phyloP scores from a whole-genome alignment of 2,113 vertebrate genomes.

The Merops nubicus region DNA sequence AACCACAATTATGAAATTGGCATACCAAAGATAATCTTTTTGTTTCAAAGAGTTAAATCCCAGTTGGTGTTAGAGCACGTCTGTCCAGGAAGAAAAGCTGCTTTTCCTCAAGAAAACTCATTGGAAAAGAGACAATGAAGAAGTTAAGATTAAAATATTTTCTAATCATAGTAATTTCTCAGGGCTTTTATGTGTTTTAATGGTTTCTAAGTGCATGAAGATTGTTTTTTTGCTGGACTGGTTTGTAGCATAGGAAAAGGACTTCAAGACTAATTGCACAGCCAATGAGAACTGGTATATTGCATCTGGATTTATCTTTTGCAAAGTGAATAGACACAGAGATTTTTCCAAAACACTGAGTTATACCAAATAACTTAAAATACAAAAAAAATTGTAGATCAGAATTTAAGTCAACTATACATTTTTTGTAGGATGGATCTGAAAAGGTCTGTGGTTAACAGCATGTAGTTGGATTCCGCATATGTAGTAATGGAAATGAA shows the following conservation, averaged over 20 bases:
- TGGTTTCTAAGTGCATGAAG: neutral
- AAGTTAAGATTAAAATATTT: slow-evolving; percentile 61
- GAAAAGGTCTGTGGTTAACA: neutral
- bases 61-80: neutral
- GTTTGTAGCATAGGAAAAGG: neutral
- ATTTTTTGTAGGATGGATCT: neutral
- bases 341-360: neutral
- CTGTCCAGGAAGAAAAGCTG: neutral
- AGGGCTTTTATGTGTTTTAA: slow-evolving; percentile 8
- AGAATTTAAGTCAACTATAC: neutral
- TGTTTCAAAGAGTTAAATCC: slow-evolving; percentile 10
- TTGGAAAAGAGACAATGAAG: slow-evolving; percentile 60
- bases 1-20: slow-evolving; percentile 1
- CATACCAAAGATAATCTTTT: neutral
- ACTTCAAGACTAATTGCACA: neutral
- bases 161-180: slow-evolving; percentile 29
- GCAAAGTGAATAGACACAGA: neutral
- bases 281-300: neutral
- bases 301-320: neutral
- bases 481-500: neutral
- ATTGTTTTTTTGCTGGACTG: neutral
- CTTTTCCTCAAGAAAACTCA: slow-evolving; percentile 30
- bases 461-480: neutral
- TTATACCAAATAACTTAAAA: neutral
- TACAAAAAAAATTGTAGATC: neutral